These are phyloP conservation scores for Adrianichthys oophorus DNA, from an alignment of 2,797 vertebrate species.

Conservation along the genomic window DNA sequence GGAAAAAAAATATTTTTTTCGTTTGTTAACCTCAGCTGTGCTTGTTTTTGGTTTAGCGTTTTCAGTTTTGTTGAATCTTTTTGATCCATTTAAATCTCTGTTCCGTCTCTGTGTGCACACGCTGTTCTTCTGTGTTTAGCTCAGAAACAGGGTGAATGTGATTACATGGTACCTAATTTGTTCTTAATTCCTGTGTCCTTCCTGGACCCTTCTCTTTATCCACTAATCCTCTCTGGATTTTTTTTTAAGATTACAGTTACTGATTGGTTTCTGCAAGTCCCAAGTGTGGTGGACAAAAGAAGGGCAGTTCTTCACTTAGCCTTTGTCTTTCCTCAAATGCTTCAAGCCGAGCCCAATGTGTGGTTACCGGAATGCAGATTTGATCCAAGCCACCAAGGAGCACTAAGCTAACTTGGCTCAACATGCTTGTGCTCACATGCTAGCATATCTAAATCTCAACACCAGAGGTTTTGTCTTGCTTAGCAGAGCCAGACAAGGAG, in stretches of 20 bases:
- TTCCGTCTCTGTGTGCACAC: background rate
- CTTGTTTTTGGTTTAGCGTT: background rate
- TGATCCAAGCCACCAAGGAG: slow-evolving; percentile 42
- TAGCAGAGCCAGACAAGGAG: slow-evolving; percentile 49
- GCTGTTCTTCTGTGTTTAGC: background rate
- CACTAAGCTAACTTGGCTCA: slow-evolving; percentile 49
- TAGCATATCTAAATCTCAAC: slow-evolving; percentile 53
- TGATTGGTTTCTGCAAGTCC: slow-evolving; percentile 38
- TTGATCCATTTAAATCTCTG: background rate
- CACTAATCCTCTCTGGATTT: slow-evolving; percentile 18
- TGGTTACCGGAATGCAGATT: slow-evolving; percentile 51
- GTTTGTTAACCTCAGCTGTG: too few relatives aligned
- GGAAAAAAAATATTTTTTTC: too few relatives aligned
- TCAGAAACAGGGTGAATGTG: slow-evolving; percentile 24
- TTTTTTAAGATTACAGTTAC: slow-evolving; percentile 51
- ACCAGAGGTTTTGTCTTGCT: slow-evolving; percentile 58
- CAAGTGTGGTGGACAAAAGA: slow-evolving; percentile 39
- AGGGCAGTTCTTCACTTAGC: slow-evolving; percentile 30
- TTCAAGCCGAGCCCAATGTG: slow-evolving; percentile 29
- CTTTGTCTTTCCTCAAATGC: slow-evolving; percentile 54
- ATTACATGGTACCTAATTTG: slow-evolving; percentile 51
- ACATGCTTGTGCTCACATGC: slow-evolving; percentile 34
- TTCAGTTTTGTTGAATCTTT: background rate
- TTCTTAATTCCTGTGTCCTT: slow-evolving; percentile 31
- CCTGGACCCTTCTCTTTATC: slow-evolving; percentile 37